Base-by-base conservation (phyloP, 2,797 vertebrate species). In the Odontamblyopus lacepedii region DNA sequence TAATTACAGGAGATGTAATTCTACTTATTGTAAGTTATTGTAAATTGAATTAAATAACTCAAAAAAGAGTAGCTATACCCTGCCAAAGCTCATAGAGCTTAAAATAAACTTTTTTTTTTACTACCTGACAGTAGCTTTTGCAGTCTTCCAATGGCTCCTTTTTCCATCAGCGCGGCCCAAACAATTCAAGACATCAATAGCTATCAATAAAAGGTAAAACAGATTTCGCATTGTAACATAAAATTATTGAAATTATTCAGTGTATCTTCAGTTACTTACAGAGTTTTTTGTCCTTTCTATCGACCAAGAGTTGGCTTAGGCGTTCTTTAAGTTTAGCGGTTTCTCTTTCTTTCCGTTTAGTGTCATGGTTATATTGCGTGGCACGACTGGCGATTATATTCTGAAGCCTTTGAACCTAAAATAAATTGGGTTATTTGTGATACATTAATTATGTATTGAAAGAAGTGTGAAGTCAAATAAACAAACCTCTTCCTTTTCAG, bases 281-380 rank as follows among this genome's bases (percentile, higher is more conserved):
- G 61, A 97, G 90, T 87, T 95, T 98, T 87, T 95, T 98, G 83
- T 99, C 98, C 74, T 94, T 96, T 84, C 97, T 96, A 84, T 96
- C 97, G 73, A 97, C 94, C 78, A 99, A 93, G 53, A 98, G 93
- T 67, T 98, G 97, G 88, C 96, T 94, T 7, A 99, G 92, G 13
- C 97, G 95, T 41, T 99, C 98, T 80, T 96, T 99, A 68, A 99
- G 91, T 85, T 98, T 99, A 77, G 92, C 94, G 74, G 94, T 93
- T 85, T 99, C 97, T 76, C 97, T 93, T 73, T 99, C 98, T 87
- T 97, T 98, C 66, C 97, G 96, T 87, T 98, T 99, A 91, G 97
- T 95, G 75, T 98, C 97, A 29, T 99, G 98, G 91, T 93, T 97
- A 83, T 98, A 98, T 70, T 99, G 98, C 19, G 95, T 96, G 80